A percentile compares a stretch with the other conserved stretches of the same genome.
Conservation (phyloP, 1,140 invertebrate species). For the Solen grandis region DNA sequence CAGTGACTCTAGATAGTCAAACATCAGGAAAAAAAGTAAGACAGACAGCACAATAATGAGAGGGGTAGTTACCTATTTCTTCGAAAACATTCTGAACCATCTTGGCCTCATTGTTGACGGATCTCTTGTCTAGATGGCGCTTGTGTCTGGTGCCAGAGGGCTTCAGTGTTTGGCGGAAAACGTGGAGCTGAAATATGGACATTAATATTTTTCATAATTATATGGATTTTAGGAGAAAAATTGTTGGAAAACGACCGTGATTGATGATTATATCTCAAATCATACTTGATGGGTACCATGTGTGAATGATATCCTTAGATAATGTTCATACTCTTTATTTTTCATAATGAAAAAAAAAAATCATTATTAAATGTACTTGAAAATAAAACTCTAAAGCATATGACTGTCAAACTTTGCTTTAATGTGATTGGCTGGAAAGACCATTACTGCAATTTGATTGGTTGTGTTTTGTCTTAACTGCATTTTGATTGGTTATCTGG, state of each 20-base stretch:
- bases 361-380: too few species aligned
- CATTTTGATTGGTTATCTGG: too few species aligned
- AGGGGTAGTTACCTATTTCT: conserved; percentile 43
- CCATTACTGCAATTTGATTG: too few species aligned
- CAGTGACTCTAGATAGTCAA: too few species aligned
- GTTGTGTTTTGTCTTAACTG: too few species aligned
- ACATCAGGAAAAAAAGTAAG: too few species aligned
- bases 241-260: background rate
- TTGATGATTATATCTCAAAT: background rate
- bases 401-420: too few species aligned
- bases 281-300: background rate
- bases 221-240: background rate
- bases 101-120: background rate
- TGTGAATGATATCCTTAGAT: background rate
- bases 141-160: background rate
- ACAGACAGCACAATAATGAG: too few species aligned
- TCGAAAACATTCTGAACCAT: conserved; percentile 2
- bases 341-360: background rate
- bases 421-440: too few species aligned
- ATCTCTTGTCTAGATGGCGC: conserved; percentile 40
- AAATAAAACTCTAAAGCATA: too few species aligned
- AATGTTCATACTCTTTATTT: background rate
- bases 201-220: background rate
- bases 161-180: conserved; percentile 44
- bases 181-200: conserved; percentile 42